Evolutionary conservation across 2,797 vertebrate species (phyloP).

Genomic region (Etheostoma nigrum): DNA sequence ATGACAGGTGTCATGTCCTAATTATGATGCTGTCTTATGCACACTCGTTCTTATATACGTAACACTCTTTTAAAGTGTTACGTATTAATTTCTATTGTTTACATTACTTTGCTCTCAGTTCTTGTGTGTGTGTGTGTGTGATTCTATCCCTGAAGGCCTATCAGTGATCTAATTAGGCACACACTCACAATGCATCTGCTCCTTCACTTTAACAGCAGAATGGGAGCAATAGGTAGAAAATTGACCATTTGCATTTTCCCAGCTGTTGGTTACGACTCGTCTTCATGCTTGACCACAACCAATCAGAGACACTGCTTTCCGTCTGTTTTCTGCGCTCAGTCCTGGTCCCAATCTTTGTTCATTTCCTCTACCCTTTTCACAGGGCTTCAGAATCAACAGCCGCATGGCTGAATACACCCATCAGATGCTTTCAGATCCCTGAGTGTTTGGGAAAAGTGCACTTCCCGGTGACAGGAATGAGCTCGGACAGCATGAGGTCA

Average conservation of each 20-base stretch:
- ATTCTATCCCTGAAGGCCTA: conserved; percentile 31
- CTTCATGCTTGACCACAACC: conserved; percentile 35
- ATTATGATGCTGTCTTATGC: too few species aligned
- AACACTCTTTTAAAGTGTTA: too few species aligned
- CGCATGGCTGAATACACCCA: conserved; percentile 49
- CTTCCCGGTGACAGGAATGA: conserved; percentile 21
- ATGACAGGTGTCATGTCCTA: too few species aligned
- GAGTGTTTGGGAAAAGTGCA: conserved; percentile 46
- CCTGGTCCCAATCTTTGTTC: conserved; percentile 1
- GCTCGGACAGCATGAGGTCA: conserved; percentile 44
- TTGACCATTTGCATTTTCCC: conserved; percentile 30
- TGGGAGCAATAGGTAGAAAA: conserved; percentile 34
- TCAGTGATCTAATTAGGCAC: conserved; percentile 39
- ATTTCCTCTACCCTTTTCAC: conserved; percentile 44
- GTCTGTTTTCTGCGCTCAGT: conserved; percentile 13
- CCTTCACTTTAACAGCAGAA: conserved; percentile 19
- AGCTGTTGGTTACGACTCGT: conserved; percentile 5
- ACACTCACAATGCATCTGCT: conserved; percentile 14
- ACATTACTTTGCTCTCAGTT: conserved; percentile 16
- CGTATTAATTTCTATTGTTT: too few species aligned
- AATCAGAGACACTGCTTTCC: conserved; percentile 12
- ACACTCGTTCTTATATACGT: too few species aligned
- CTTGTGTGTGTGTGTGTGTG: neutral
- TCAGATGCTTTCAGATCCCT: conserved; percentile 46
- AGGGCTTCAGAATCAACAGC: conserved; percentile 32